Base-by-base conservation (phyloP, 2,888 invertebrate species). In the Tinea trinotella region DNA sequence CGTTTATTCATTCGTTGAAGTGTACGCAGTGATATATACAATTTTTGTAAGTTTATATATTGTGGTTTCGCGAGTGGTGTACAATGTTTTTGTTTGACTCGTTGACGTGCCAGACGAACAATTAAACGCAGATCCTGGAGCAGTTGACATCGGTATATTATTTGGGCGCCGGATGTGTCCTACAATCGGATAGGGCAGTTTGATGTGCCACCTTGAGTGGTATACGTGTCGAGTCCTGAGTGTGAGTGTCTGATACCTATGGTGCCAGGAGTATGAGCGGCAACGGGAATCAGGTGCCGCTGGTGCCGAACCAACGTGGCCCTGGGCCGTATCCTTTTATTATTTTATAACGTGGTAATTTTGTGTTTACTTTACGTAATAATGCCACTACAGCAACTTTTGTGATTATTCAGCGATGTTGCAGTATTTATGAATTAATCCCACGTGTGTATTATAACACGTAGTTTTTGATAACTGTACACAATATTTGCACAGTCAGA, bases 261-360 rank as follows among this genome's bases (percentile, higher is more conserved):
- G 87, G 87, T 83, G 83, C 82, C 78, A 78, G 87, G 76, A 82
- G 71, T 77, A 90, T 90, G 90, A 90, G 89, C 82, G 87, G 88
- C 76, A 90, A 89, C 83, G 89, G 88, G 79, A 90, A 89, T 79
- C 89, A 88, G 86, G 86, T 88, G 87, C 88, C 89, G 74, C 74
- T 87, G 76, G 88, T 88, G 76, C 87, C 87, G 71, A 84, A 76
- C 85, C 88, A 81, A 72, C 88, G 84, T 76, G 88, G 79, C 65
- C 84, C 82, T 74, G 87, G 79, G 75, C 70, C 87, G 88, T 89
- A 89, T 89, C 88, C 88, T 89, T 89, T 88, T 80, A 56, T 17
- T 59, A 46, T 7, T 3, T 18, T 19, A 6, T 17, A 3, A n/a
- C 46, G 13, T 19, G 19, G 17, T 46, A 19, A 17, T 6, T 19